Evolutionary conservation across 2,113 vertebrate genomes (phyloP).

Genomic region (Spea multiplicata): DNA sequence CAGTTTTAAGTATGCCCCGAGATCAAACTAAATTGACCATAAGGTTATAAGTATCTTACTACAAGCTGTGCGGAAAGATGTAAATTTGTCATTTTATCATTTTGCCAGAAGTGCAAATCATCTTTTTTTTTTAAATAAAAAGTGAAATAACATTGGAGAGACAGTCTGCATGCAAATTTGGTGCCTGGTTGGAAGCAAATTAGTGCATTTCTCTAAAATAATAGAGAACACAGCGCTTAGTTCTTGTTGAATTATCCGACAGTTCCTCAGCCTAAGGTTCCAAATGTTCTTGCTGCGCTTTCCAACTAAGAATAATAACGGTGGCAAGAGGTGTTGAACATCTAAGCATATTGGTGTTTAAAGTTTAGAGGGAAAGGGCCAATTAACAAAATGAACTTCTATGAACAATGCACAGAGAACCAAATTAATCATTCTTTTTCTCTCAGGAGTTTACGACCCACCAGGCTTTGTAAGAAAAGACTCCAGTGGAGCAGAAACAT

Average conservation of each 20-base stretch:
- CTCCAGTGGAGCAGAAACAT: conserved; percentile 33
- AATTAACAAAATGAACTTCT: conserved; percentile 32
- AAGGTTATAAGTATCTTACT: conserved; percentile 27
- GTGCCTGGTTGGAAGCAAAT: background rate
- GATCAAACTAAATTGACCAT: conserved; percentile 40
- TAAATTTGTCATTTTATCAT: conserved; percentile 34
- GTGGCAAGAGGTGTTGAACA: background rate
- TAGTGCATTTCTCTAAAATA: background rate
- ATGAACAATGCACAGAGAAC: conserved; percentile 16
- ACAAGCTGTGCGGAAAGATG: conserved; percentile 41
- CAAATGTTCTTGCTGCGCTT: background rate
- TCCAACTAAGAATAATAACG: background rate
- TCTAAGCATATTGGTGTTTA: conserved; percentile 24
- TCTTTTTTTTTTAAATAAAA: background rate
- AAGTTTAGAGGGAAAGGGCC: conserved; percentile 21
- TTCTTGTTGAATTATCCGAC: background rate
- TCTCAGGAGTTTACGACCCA: conserved; percentile 22
- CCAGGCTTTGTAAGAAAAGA: background rate
- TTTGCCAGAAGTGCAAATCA: conserved; percentile 7
- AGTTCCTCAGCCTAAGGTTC: background rate
- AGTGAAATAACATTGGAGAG: background rate
- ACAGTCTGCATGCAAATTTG: background rate
- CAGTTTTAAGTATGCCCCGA: conserved; percentile 27
- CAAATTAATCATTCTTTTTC: conserved; percentile 37
- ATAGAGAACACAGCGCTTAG: background rate